Percentiles rank a stretch among this genome's conserved stretches.
Conservation (phyloP, 2,888 invertebrate genomes). For the Eremobia ochroleuca region DNA sequence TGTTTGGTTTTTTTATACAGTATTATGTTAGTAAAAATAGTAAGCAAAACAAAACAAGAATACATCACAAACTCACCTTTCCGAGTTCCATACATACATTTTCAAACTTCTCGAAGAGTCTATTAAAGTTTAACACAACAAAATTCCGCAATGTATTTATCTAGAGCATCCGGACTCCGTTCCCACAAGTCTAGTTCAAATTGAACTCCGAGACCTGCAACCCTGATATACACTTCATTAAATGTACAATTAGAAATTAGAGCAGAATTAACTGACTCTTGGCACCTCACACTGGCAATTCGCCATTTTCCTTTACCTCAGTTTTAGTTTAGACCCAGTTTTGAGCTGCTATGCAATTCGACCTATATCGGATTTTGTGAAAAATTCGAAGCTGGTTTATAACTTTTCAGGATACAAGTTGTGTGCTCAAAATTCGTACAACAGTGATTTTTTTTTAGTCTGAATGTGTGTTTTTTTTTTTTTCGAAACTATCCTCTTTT, state of each 20-base stretch:
- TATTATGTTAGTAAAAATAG: background rate
- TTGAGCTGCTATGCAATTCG: conserved; percentile 69
- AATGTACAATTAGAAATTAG: conserved; percentile 82
- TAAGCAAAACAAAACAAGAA: background rate
- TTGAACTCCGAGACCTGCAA: conserved; percentile 48
- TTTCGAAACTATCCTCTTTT: background rate
- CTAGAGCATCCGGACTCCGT: background rate
- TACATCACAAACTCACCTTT: background rate
- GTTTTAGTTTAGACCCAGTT: conserved; percentile 80
- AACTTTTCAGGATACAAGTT: conserved; percentile 17
- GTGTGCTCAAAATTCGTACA: background rate
- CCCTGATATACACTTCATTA: conserved; percentile 70
- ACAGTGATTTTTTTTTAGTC: background rate
- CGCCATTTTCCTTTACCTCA: conserved; percentile 82
- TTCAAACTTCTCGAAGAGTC: background rate
- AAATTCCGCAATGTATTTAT: conserved; percentile 10
- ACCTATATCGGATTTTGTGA: conserved; percentile 65
- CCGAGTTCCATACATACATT: background rate
- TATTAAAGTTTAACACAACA: background rate
- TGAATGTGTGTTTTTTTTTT: background rate
- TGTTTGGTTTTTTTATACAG: background rate
- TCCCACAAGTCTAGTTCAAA: conserved; percentile 35
- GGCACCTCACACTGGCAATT: conserved; percentile 83
- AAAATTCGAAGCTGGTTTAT: conserved; percentile 10
- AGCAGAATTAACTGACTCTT: conserved; percentile 83